Evolutionary conservation across 1,140 invertebrate genomes (phyloP).

Genomic region (Anadara kagoshimensis): DNA sequence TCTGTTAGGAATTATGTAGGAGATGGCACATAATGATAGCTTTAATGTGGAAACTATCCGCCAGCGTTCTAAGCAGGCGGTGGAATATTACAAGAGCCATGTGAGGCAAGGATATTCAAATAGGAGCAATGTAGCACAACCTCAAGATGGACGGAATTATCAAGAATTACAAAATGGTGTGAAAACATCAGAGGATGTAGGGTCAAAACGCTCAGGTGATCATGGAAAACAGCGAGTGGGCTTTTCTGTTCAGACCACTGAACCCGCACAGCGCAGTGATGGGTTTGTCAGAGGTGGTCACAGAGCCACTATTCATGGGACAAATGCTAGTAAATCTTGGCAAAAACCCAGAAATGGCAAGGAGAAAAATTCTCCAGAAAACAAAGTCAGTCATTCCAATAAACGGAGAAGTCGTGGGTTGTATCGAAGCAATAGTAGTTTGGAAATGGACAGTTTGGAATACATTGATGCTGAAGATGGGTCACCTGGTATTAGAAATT

Average conservation of each 20-base stretch:
- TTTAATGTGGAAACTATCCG: conserved; percentile 56
- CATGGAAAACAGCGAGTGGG: background rate
- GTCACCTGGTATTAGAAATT: conserved; percentile 74
- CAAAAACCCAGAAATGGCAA: conserved; percentile 22
- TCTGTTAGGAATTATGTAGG: background rate
- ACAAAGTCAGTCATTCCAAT: conserved; percentile 41
- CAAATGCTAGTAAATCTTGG: conserved; percentile 32
- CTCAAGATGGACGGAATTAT: conserved; percentile 16
- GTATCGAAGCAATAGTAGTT: conserved; percentile 82
- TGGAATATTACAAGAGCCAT: conserved; percentile 64
- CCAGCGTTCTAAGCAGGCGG: conserved; percentile 62
- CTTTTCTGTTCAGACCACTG: conserved; percentile 29
- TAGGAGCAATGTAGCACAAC: conserved; percentile 25
- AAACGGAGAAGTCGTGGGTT: conserved; percentile 54
- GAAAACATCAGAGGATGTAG: conserved; percentile 21
- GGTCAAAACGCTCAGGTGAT: conserved; percentile 1
- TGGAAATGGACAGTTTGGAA: conserved; percentile 79
- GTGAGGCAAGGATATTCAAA: conserved; percentile 31
- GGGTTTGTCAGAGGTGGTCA: conserved; percentile 47
- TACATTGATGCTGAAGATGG: conserved; percentile 60
- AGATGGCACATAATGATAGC: conserved; percentile 25
- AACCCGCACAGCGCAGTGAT: conserved; percentile 32
- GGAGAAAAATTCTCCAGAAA: conserved; percentile 23
- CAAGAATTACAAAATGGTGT: conserved; percentile 21
- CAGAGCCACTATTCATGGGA: conserved; percentile 52